Evolutionary conservation across 2,797 vertebrate genomes (phyloP).

Genomic region (Syngnathus rostellatus): DNA sequence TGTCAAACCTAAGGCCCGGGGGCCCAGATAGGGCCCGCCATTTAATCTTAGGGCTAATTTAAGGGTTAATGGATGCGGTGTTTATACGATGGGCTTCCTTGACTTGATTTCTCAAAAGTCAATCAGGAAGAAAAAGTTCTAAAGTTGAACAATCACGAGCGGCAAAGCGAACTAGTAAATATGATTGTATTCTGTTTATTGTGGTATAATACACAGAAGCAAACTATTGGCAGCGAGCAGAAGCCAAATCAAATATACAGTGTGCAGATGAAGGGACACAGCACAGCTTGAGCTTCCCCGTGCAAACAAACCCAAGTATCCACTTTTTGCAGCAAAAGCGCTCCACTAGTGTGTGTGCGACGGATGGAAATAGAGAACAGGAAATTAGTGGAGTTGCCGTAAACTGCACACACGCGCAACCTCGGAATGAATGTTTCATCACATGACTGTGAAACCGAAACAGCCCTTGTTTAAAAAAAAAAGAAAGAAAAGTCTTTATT

Average conservation of each 20-base stretch:
- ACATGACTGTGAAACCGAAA: not conserved
- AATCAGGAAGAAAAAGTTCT: not conserved
- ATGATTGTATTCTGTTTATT: not conserved
- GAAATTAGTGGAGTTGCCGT: slow-evolving; percentile 2
- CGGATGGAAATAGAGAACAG: slow-evolving; percentile 6
- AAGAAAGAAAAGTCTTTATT: no score
- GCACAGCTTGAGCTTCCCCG: slow-evolving; percentile 5
- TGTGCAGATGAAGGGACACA: slow-evolving; percentile 1
- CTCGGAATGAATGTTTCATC: not conserved
- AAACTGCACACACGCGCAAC: not conserved
- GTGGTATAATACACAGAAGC: not conserved
- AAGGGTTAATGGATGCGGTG: not conserved
- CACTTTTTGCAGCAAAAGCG: slow-evolving; percentile 1
- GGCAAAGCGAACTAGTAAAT: not conserved
- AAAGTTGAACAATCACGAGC: not conserved
- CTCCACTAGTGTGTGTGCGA: not conserved
- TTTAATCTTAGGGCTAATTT: no score
- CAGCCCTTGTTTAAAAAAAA: no score
- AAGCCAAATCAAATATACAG: slow-evolving; percentile 2
- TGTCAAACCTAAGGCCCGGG: no score
- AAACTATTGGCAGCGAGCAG: slow-evolving; percentile 1
- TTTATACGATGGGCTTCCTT: not conserved
- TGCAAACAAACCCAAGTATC: slow-evolving; percentile 2
- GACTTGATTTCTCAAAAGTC: not conserved
- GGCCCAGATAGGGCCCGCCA: no score